Evolutionary conservation across 2,888 invertebrate species (phyloP).

Genomic region (Leptura quadrifasciata): DNA sequence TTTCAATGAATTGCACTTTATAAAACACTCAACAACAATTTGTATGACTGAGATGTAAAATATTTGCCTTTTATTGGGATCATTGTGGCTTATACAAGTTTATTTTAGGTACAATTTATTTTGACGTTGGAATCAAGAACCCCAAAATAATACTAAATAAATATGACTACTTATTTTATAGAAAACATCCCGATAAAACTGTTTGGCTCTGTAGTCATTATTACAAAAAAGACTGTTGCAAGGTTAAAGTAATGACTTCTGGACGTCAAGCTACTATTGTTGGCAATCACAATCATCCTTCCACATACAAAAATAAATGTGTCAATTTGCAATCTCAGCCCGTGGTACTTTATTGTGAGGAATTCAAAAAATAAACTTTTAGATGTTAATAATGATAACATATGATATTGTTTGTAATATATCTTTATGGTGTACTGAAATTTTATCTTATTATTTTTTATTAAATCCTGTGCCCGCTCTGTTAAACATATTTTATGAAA

Average conservation of each 20-base stretch:
- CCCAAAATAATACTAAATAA: constrained; percentile 63
- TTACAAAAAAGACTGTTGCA: constrained; percentile 59
- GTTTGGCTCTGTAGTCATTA: constrained; percentile 56
- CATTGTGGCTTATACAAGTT: constrained; percentile 25
- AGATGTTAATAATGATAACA: background rate
- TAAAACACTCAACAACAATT: background rate
- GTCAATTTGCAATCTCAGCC: constrained; percentile 34
- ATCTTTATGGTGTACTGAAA: too few species aligned
- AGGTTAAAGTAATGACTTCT: constrained; percentile 57
- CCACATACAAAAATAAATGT: constrained; percentile 29
- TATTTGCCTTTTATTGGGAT: background rate
- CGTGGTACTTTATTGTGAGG: constrained; percentile 14
- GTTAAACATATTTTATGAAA: too few species aligned
- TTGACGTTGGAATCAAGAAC: constrained; percentile 58
- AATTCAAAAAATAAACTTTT: background rate
- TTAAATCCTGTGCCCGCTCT: too few species aligned
- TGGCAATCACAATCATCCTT: constrained; percentile 42
- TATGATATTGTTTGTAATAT: background rate
- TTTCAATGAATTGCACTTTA: too few species aligned
- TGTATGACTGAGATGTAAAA: background rate
- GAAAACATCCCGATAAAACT: constrained; percentile 46
- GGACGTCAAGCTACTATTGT: constrained; percentile 56
- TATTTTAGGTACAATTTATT: constrained; percentile 60
- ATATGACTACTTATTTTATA: constrained; percentile 55
- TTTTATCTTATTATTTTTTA: too few species aligned